Conservation (phyloP, 2,888 invertebrate genomes). For the Yponomeuta malinellus region DNA sequence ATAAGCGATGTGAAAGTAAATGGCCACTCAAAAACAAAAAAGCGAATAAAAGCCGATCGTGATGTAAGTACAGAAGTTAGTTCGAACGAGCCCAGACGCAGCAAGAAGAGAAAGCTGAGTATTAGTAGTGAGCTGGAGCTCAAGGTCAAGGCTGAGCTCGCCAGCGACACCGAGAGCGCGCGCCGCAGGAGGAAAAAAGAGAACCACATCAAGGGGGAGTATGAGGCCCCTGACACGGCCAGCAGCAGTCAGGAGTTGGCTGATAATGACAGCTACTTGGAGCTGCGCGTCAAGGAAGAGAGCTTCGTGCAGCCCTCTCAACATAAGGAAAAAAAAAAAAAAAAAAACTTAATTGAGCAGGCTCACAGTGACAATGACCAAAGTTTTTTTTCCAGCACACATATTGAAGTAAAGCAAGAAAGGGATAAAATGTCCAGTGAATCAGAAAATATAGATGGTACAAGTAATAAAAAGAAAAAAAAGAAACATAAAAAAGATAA, state of each 20-base stretch:
- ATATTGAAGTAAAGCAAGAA: not conserved
- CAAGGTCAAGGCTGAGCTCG: not conserved
- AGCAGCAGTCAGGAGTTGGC: not conserved
- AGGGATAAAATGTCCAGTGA: conserved; percentile 2
- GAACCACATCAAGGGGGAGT: conserved; percentile 21
- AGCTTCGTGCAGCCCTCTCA: conserved; percentile 5
- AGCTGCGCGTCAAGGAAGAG: conserved; percentile 42
- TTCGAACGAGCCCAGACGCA: conserved; percentile 11
- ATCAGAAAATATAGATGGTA: conserved; percentile 14
- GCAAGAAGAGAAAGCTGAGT: conserved; percentile 21
- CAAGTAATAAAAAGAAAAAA: conserved; percentile 32
- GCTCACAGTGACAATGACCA: conserved; percentile 4
- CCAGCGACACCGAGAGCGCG: not conserved
- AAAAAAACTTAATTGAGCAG: not conserved
- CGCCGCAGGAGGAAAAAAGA: conserved; percentile 12
- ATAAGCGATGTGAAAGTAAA: conserved; percentile 14
- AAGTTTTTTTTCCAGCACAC: not conserved
- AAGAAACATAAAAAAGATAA: conserved; percentile 29
- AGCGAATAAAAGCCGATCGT: not conserved
- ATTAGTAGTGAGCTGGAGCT: not conserved
- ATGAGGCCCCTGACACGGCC: not conserved
- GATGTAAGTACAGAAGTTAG: conserved; percentile 24
- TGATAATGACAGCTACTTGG: conserved; percentile 36
- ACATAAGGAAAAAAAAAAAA: not conserved
- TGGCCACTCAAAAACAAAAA: not conserved